Evolutionary conservation across 2,797 vertebrate species (phyloP).

Genomic region (Cyprinodon diabolis): DNA sequence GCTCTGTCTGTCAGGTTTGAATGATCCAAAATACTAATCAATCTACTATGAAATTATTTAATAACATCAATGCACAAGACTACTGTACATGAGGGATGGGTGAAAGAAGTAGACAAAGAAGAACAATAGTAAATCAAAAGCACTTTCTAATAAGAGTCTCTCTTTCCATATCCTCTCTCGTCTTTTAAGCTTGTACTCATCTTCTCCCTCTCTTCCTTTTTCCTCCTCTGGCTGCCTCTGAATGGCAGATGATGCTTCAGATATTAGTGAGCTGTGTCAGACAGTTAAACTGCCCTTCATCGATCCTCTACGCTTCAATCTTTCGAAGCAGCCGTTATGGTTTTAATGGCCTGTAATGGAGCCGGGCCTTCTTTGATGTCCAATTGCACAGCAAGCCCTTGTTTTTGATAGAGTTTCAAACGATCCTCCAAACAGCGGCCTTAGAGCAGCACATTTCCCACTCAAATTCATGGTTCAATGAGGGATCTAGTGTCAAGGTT

Average conservation of each 20-base stretch:
- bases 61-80: constrained; percentile 22
- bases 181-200: constrained; percentile 42
- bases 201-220: constrained; percentile 9
- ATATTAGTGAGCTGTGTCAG: constrained; percentile 83
- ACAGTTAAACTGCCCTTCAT: constrained; percentile 82
- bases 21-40: constrained; percentile 13
- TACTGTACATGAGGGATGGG: constrained; percentile 28
- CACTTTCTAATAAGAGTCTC: constrained; percentile 42
- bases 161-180: constrained; percentile 59
- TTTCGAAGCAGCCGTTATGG: constrained; percentile 74
- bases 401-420: constrained; percentile 62
- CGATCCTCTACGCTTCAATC: constrained; percentile 74
- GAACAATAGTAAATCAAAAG: constrained; percentile 38
- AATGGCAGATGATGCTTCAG: constrained; percentile 78
- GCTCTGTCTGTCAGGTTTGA: constrained; percentile 18
- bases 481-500: constrained; percentile 17
- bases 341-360: constrained; percentile 85
- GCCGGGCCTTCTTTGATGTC: constrained; percentile 70
- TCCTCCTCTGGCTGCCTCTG: constrained; percentile 41
- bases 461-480: constrained; percentile 37
- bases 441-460: constrained; percentile 40
- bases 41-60: constrained; percentile 24
- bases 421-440: constrained; percentile 44
- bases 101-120: constrained; percentile 23
- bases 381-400: constrained; percentile 59